Evolutionary conservation across 1,140 invertebrate genomes (phyloP).

Genomic region (Papilio xuthus): DNA sequence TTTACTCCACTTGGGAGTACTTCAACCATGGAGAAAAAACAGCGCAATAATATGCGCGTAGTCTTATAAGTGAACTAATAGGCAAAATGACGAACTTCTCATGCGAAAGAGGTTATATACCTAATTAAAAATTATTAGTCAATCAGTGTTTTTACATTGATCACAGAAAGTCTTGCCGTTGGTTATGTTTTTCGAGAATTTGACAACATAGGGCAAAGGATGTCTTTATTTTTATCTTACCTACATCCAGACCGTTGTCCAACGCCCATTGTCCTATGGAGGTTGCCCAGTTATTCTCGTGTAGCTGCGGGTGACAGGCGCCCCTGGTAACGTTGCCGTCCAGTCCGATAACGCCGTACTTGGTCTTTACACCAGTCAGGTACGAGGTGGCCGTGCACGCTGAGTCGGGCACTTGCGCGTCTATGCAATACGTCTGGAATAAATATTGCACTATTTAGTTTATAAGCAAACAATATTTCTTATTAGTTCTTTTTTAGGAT

Average conservation of each 20-base stretch:
- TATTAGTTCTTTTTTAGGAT: no score
- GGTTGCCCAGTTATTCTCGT: conserved; percentile 82
- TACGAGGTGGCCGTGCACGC: conserved; percentile 90
- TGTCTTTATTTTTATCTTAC: conserved; percentile 62
- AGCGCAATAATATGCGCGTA: no score
- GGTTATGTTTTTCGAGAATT: neutral
- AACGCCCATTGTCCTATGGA: conserved; percentile 89
- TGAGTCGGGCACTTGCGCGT: conserved; percentile 91
- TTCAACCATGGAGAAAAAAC: no score
- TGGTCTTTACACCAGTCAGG: conserved; percentile 92
- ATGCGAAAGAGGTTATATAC: no score
- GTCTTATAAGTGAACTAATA: no score
- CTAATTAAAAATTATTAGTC: no score
- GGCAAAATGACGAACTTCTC: no score
- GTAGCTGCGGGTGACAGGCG: conserved; percentile 82
- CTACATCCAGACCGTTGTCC: conserved; percentile 87
- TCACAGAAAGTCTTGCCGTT: no score
- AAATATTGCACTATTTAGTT: conserved; percentile 34
- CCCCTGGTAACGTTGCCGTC: conserved; percentile 84
- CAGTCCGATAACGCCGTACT: conserved; percentile 88
- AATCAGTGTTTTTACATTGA: no score
- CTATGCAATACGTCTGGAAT: conserved; percentile 90
- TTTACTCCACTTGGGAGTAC: no score
- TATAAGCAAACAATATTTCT: no score
- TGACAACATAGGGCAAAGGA: neutral